Conservation (phyloP, 2,113 vertebrate species). For the Aspiorhynchus laticeps region DNA sequence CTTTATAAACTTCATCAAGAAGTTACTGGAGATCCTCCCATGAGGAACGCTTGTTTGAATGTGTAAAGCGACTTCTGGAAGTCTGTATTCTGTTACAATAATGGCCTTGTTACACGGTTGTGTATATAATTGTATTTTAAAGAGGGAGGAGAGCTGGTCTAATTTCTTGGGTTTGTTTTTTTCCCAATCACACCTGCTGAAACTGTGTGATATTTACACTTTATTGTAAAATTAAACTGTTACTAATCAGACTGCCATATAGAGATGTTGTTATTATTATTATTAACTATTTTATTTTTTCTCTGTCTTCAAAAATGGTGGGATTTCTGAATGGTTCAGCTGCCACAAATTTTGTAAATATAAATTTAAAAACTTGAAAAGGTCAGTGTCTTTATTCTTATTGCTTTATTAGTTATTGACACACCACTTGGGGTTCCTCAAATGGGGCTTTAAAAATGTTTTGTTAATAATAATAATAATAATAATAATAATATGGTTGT, state of each 20-base stretch:
- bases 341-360: slow-evolving; percentile 63
- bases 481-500: too few relatives aligned
- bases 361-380: slow-evolving; percentile 39
- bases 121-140: slow-evolving; percentile 58
- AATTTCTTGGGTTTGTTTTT: too few relatives aligned
- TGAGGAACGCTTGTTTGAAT: not conserved
- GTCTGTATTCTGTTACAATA: slow-evolving; percentile 24
- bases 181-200: not conserved
- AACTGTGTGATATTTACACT: not conserved
- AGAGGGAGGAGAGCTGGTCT: slow-evolving; percentile 44
- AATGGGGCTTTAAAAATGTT: too few relatives aligned
- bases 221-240: not conserved
- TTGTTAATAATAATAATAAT: too few relatives aligned
- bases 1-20: not conserved
- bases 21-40: not conserved
- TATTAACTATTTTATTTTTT: not conserved
- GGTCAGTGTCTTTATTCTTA: not conserved
- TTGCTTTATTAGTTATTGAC: too few relatives aligned
- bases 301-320: not conserved
- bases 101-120: slow-evolving; percentile 2
- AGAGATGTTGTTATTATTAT: slow-evolving; percentile 37
- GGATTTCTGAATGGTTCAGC: slow-evolving; percentile 28
- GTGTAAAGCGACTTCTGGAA: slow-evolving; percentile 3
- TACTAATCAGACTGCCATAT: not conserved
- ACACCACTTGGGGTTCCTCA: too few relatives aligned